Conservation (phyloP, 2,113 vertebrate genomes). For the Eubucco bourcierii region DNA sequence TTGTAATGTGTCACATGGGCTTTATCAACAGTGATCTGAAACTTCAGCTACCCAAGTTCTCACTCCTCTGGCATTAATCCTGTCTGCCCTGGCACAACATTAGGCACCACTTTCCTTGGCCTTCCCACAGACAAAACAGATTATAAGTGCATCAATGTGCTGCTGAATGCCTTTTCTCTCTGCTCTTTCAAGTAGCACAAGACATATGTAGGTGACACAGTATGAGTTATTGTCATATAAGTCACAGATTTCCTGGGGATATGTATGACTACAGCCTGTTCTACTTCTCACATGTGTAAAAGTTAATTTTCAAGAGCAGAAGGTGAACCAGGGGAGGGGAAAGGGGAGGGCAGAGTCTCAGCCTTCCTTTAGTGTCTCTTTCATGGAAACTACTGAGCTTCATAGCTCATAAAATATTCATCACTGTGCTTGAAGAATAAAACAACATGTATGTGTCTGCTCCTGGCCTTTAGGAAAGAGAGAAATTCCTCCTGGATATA, state of each 20-base stretch:
- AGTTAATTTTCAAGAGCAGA: background rate
- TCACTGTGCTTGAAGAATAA: constrained; percentile 64
- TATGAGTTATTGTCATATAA: background rate
- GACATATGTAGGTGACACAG: background rate
- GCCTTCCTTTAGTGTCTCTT: constrained; percentile 20
- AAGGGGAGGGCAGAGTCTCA: background rate
- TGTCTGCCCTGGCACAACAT: background rate
- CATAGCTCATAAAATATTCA: constrained; percentile 67
- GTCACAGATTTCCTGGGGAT: background rate
- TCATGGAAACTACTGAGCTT: constrained; percentile 29
- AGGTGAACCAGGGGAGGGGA: background rate
- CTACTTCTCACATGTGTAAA: background rate
- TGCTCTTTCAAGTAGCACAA: background rate
- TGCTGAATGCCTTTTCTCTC: background rate
- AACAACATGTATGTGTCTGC: constrained; percentile 27
- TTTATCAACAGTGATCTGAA: background rate
- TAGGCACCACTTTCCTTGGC: background rate
- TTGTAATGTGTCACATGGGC: background rate
- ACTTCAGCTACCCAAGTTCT: background rate
- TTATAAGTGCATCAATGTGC: background rate
- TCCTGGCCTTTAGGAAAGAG: constrained; percentile 26
- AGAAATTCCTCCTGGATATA: constrained; percentile 54
- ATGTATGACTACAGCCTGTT: background rate
- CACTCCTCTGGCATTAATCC: background rate
- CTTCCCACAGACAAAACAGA: background rate